Conservation (phyloP, 2,113 vertebrate genomes). For the Notarius quadriscutis region DNA sequence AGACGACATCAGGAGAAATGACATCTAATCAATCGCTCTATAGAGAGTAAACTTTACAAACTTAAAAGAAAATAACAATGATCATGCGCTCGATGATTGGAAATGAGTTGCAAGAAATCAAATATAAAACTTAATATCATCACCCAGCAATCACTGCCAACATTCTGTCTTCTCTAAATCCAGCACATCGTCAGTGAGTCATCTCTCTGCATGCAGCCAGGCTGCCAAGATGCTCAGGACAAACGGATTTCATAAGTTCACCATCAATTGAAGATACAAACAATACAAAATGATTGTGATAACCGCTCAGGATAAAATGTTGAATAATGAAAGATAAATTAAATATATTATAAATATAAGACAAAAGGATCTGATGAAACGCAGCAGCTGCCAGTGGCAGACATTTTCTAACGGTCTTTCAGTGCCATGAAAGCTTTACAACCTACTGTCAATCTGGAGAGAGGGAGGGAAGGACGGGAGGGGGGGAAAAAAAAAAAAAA, state of each 20-base stretch:
- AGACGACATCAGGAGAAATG: neutral
- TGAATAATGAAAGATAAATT: conserved; percentile 7
- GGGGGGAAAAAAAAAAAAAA: too few species aligned
- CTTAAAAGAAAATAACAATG: conserved; percentile 22
- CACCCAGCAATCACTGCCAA: neutral
- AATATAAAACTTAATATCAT: neutral
- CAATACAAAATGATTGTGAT: conserved; percentile 33
- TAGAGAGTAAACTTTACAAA: conserved; percentile 11
- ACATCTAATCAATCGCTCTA: neutral
- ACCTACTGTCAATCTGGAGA: neutral
- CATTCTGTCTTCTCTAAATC: neutral
- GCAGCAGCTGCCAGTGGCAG: neutral
- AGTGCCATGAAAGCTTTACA: neutral
- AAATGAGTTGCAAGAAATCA: conserved; percentile 17
- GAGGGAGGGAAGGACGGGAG: too few species aligned
- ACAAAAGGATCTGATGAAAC: neutral
- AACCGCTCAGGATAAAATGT: conserved; percentile 11
- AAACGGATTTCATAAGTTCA: conserved; percentile 9
- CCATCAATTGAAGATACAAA: neutral
- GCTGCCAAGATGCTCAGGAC: neutral
- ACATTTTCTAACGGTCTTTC: neutral
- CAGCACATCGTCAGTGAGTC: neutral
- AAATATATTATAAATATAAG: neutral
- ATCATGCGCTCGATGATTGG: conserved; percentile 26
- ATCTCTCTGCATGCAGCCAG: neutral